Evolutionary conservation across 2,888 invertebrate genomes (phyloP).

Genomic region (Xanthia togata): DNA sequence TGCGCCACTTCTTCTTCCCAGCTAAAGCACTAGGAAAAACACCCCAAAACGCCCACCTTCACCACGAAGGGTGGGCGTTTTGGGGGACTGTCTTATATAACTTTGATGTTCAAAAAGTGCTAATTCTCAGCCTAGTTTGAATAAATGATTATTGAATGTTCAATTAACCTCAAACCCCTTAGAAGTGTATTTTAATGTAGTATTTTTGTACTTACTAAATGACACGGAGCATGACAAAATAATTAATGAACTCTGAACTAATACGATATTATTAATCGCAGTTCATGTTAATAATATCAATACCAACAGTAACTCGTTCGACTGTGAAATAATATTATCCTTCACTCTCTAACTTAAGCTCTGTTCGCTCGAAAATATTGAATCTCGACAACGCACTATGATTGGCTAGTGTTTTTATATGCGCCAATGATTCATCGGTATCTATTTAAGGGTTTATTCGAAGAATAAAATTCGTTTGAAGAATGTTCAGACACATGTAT

Average conservation of each 20-base stretch:
- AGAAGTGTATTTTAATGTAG: not conserved
- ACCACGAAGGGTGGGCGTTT: too few species aligned
- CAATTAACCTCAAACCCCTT: not conserved
- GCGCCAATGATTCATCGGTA: constrained; percentile 14
- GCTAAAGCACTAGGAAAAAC: too few species aligned
- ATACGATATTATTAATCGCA: constrained; percentile 8
- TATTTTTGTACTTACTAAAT: not conserved
- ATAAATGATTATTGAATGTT: too few species aligned
- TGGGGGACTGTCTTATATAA: too few species aligned
- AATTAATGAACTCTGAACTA: constrained; percentile 12
- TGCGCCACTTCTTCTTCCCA: too few species aligned
- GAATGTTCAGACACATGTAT: not conserved
- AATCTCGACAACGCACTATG: constrained; percentile 15
- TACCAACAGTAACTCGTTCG: not conserved
- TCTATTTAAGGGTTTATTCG: constrained; percentile 21
- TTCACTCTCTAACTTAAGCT: constrained; percentile 23
- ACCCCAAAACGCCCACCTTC: too few species aligned
- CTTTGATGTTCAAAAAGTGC: too few species aligned
- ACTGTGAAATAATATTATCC: constrained; percentile 33
- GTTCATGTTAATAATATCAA: constrained; percentile 12
- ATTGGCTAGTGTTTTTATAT: constrained; percentile 23
- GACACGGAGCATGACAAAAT: not conserved
- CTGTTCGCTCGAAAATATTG: constrained; percentile 31
- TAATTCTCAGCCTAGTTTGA: too few species aligned
- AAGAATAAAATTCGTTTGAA: too few species aligned